These are phyloP conservation scores for Sparidentex hasta DNA, from an alignment of 2,797 vertebrate genomes.

Conservation along the genomic window DNA sequence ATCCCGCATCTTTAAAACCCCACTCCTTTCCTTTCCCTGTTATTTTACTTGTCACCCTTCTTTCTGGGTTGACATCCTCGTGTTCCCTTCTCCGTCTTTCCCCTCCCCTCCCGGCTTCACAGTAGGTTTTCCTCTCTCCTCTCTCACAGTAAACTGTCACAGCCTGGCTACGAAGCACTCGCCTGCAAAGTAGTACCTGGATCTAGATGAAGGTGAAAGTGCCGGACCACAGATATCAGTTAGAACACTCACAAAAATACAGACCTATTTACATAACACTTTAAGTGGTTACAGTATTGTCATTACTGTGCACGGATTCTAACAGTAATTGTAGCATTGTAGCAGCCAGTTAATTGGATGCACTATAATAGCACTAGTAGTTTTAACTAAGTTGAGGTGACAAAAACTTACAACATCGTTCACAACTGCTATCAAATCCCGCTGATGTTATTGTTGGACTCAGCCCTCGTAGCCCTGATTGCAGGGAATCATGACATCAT, in stretches of 20 bases:
- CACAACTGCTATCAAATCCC: constrained; percentile 68
- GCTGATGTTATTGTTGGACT: constrained; percentile 70
- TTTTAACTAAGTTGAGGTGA: constrained; percentile 71
- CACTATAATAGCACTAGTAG: constrained; percentile 62
- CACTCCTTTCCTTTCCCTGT: neutral
- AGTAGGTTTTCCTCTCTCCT: constrained; percentile 33
- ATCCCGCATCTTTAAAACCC: neutral
- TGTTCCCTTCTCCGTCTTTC: neutral
- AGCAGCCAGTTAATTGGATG: constrained; percentile 73
- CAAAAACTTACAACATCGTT: constrained; percentile 71
- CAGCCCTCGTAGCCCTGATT: constrained; percentile 79
- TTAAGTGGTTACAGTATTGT: constrained; percentile 79
- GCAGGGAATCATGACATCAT: constrained; percentile 72
- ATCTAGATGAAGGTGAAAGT: constrained; percentile 59
- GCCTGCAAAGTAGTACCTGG: constrained; percentile 69
- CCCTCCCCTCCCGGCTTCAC: constrained; percentile 33
- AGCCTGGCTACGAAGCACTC: constrained; percentile 42
- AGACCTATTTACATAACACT: constrained; percentile 81
- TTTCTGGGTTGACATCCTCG: neutral
- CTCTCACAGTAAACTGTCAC: neutral
- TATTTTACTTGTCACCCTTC: neutral
- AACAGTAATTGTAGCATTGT: constrained; percentile 75
- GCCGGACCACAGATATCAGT: constrained; percentile 55
- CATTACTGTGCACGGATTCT: constrained; percentile 77
- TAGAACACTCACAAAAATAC: constrained; percentile 65